Evolutionary conservation across 2,888 invertebrate genomes (phyloP), one percentile per base, ranked within the genome.

Genomic region (Cepaea hortensis): DNA sequence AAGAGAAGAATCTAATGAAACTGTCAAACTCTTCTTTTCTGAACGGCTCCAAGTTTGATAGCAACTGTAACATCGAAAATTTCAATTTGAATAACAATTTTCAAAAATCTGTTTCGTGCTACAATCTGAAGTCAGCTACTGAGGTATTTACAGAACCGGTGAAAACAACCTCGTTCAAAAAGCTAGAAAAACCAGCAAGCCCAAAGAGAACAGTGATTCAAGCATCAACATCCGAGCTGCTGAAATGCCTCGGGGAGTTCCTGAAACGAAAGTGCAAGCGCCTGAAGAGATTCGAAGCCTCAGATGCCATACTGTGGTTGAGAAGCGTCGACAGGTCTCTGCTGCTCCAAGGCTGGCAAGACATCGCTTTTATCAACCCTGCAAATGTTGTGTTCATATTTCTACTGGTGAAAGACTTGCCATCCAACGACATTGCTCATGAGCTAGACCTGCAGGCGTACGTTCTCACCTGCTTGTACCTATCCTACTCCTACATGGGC

Each of bases 401-500:
- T 96, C 98, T 99, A 98, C 96, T 99, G 93, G 97, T 99, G 80
- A 96, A 98, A 35, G 98, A 99, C 94, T 96, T 98, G 92, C 97
- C 98, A 68, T 89, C 91, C 68, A 90, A 90, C 6, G 94, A 94
- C 55, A 96, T 93, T 62, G 89, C 90, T 61, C 91, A 90, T 6
- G 94, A 94, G 88, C 91, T 92, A 20, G 93, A 94, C 62, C 91
- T 95, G 11, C 93, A 94, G 88, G 92, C 94, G 18, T 90, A 92
- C 88, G 98, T 99, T 81, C 96, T 99, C 90, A 99, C 99, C 91
- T 99, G 99, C 95, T 96, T 99, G 91, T 99, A 99, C 95, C 96
- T 99, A 91, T 98, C 98, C 92, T 99, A 99, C 96, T 98, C 98
- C 81, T 99, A 99, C 96, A 99, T 99, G 99, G 99, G 99, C 94